These are phyloP conservation scores for Pristiophorus japonicus DNA, from an alignment of 2,113 vertebrate species.

Conservation along the genomic window DNA sequence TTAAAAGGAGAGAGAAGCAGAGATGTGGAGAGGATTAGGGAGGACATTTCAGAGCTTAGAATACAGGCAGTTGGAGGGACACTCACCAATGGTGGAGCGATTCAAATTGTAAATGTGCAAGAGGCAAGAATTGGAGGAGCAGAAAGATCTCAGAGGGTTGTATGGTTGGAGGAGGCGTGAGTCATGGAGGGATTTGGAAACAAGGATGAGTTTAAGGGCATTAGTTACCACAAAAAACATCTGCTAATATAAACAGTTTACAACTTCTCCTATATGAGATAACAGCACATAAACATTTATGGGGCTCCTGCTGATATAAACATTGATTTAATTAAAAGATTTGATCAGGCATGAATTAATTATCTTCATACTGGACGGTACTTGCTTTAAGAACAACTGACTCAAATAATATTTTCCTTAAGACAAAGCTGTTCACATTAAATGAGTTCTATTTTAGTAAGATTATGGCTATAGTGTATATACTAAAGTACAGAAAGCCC, in stretches of 20 bases:
- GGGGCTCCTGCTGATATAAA: background rate
- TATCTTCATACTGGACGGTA: background rate
- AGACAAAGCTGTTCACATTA: background rate
- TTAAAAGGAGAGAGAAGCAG: too few species aligned
- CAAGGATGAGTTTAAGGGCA: background rate
- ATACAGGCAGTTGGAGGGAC: background rate
- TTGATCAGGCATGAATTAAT: background rate
- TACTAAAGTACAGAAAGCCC: background rate
- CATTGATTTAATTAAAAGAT: background rate
- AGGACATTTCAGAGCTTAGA: background rate
- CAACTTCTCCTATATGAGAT: background rate
- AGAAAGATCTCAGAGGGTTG: background rate
- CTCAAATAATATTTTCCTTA: constrained; percentile 3
- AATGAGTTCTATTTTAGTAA: background rate
- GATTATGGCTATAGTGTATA: background rate
- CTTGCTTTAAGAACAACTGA: background rate
- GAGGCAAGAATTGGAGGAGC: background rate
- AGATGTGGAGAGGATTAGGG: background rate
- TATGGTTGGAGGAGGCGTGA: background rate
- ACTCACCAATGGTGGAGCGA: background rate
- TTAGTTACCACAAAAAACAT: background rate
- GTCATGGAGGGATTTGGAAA: background rate
- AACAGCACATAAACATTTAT: background rate
- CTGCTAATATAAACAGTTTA: background rate
- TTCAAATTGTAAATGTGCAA: background rate